phyloP scores from a whole-genome alignment of 1,140 invertebrate species.

The Schlechtendalia chinensis region DNA sequence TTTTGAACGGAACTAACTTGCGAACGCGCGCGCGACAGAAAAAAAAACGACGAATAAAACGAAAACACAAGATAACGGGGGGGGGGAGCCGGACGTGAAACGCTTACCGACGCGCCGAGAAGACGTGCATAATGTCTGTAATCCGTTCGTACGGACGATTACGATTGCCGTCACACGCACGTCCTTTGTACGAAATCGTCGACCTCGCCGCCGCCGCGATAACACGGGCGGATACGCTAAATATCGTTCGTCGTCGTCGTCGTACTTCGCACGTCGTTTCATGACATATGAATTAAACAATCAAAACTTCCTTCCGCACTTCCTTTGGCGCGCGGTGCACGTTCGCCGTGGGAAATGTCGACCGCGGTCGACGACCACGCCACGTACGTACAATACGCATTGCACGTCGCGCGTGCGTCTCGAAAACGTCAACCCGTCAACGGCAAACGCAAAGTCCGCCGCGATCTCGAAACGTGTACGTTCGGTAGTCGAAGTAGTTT shows the following conservation, averaged over 20 bases:
- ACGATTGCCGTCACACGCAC: background rate
- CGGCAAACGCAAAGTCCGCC: too few relatives aligned
- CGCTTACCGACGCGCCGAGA: background rate
- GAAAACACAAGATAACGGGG: background rate
- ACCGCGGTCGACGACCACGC: too few relatives aligned
- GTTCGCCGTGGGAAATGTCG: too few relatives aligned
- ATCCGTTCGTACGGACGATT: too few relatives aligned
- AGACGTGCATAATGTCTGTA: background rate
- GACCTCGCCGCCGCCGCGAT: background rate
- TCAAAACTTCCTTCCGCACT: background rate
- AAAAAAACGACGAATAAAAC: background rate
- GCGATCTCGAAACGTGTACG: too few relatives aligned
- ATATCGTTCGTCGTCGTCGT: constrained; percentile 1
- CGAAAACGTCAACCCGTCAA: too few relatives aligned
- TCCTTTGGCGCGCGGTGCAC: background rate
- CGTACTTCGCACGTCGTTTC: background rate
- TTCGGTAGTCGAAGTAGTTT: too few relatives aligned
- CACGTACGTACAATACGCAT: too few relatives aligned
- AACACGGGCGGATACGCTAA: background rate
- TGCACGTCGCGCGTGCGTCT: too few relatives aligned
- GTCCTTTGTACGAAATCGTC: background rate
- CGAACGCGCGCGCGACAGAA: too few relatives aligned
- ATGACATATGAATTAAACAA: background rate
- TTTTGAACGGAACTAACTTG: too few relatives aligned
- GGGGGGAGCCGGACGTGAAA: constrained; percentile 23